phyloP scores from a whole-genome alignment of 2,113 vertebrate genomes.

The Carettochelys insculpta region DNA sequence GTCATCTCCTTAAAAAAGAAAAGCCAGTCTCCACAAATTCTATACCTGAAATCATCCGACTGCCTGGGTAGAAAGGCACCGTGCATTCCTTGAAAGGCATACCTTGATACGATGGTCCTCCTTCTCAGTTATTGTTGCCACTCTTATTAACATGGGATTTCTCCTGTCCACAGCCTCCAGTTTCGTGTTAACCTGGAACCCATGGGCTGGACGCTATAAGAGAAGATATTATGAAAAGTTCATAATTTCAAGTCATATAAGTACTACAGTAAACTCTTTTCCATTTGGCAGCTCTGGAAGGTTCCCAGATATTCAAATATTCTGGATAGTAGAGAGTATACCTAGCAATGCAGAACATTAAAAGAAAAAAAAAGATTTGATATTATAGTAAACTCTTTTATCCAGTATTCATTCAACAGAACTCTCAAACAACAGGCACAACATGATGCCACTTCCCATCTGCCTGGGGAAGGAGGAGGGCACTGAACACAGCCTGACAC shows the following conservation, averaged over 20 bases:
- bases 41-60: rapidly evolving
- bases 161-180: constrained; percentile 87
- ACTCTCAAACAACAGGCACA: no score
- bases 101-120: constrained; percentile 86
- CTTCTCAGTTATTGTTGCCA: constrained; percentile 79
- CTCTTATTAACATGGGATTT: constrained; percentile 86
- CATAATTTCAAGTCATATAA: background rate
- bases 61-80: background rate
- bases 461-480: no score
- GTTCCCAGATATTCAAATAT: no score
- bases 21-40: background rate
- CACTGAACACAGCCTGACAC: no score
- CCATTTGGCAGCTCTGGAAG: no score
- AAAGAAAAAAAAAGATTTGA: no score
- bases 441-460: no score
- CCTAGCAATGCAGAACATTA: no score
- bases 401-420: no score
- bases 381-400: no score
- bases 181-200: constrained; percentile 82
- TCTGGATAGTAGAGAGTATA: no score
- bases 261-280: no score
- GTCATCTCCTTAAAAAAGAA: background rate
- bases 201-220: constrained; percentile 81
- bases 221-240: background rate
- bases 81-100: background rate